Conservation (phyloP, 2,888 invertebrate species). For the Opisthograptis luteolata region DNA sequence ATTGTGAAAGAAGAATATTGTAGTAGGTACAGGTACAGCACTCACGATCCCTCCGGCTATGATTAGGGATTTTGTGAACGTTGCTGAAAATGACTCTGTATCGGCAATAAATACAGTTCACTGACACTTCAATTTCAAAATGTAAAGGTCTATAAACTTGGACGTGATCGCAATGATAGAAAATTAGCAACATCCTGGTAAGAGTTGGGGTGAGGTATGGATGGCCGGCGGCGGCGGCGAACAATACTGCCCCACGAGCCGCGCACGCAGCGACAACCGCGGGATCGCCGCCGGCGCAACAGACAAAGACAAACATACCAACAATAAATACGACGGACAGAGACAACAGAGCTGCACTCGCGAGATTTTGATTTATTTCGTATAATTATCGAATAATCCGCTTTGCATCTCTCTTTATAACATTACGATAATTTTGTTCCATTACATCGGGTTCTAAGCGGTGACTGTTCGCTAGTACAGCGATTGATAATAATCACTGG, state of each 20-base stretch:
- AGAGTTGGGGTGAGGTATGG: constrained; percentile 78
- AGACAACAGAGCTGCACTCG: constrained; percentile 56
- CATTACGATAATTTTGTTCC: constrained; percentile 82
- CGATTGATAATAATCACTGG: constrained; percentile 84
- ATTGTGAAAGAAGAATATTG: constrained; percentile 17
- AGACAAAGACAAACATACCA: constrained; percentile 51
- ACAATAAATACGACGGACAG: constrained; percentile 46
- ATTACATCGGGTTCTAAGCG: constrained; percentile 80
- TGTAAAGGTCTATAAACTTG: constrained; percentile 76
- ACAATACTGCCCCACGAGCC: constrained; percentile 66
- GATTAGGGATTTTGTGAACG: constrained; percentile 63
- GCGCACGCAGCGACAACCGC: constrained; percentile 61
- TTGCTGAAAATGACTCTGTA: constrained; percentile 48
- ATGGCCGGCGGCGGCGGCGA: constrained; percentile 69
- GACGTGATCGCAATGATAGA: constrained; percentile 79
- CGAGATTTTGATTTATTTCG: constrained; percentile 79
- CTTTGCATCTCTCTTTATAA: constrained; percentile 83
- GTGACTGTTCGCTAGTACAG: constrained; percentile 80
- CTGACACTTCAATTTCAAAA: constrained; percentile 80
- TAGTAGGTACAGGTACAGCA: constrained; percentile 24
- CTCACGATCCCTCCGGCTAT: constrained; percentile 50
- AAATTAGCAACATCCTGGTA: constrained; percentile 82
- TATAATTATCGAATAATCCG: constrained; percentile 83
- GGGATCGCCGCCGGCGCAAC: constrained; percentile 55
- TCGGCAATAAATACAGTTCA: constrained; percentile 72